Evolutionary conservation across 1,140 invertebrate species (phyloP), one percentile per base, ranked within the genome.

Genomic region (Cryptotermes secundus): DNA sequence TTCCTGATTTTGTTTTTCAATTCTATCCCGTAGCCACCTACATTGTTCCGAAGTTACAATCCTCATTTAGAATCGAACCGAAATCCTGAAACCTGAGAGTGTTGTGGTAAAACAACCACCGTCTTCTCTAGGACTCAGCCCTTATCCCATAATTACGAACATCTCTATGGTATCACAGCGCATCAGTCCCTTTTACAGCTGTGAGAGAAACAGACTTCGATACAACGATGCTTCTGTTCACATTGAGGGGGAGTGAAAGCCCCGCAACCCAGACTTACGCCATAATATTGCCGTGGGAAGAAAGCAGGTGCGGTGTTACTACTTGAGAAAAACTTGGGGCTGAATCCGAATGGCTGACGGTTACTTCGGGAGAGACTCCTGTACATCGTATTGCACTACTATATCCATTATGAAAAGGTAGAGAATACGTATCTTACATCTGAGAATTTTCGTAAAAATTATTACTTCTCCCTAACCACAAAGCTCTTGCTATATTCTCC

Each of bases 321-420:
- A 72, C 59, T 72, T 72, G 59, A 72, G 59, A 72, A 72, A 72
- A 72, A 72, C 59, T 72, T 72, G 31, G 59, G 16, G 31, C 26
- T n/a, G 59, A 31, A 72, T 72, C 59, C 10, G 59, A 72, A 26
- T 72, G n/a, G 59, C 6, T 6, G 59, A 31, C 26, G 59, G 59
- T 72, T 72, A 72, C 26, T 31, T 72, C 31, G 59, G 26, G 31
- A 72, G 59, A 72, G 26, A 72, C 59, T 72, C 59, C 26, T 72
- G n/a, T 72, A 72, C 59, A 72, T 26, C n/a, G 59, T 72, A 72
- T 72, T 72, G 59, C 59, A 72, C 59, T 72, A 26, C n/a, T 72
- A 26, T 31, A 72, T 72, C 59, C 59, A 72, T 72, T 31, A 72
- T 72, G 31, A 72, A 31, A n/a, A 72, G 31, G 45, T 19, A 31